Conservation (phyloP, 2,797 vertebrate genomes). For the Corythornis leucogaster region DNA sequence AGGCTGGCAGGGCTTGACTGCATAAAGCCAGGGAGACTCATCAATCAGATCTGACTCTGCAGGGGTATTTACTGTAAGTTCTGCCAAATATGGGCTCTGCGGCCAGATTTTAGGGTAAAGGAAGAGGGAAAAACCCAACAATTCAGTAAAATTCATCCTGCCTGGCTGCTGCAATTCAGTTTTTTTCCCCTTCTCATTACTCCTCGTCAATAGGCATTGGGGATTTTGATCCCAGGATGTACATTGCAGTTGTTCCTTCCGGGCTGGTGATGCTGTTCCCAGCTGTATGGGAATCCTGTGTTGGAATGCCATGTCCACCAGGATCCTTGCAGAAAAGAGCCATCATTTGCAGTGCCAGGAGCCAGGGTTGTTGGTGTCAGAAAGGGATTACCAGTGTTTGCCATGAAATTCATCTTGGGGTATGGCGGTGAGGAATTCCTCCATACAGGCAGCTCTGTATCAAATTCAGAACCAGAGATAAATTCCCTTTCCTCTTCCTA, state of each 20-base stretch:
- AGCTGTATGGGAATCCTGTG: slow-evolving; percentile 67
- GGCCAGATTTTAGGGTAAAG: not conserved
- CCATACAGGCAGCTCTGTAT: not conserved
- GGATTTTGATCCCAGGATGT: not conserved
- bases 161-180: not conserved
- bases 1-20: not conserved
- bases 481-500: not conserved
- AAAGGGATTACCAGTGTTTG: slow-evolving; percentile 79
- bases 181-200: not conserved
- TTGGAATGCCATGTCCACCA: slow-evolving; percentile 67
- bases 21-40: not conserved
- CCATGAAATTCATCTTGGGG: slow-evolving; percentile 76
- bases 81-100: not conserved
- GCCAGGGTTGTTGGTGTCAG: slow-evolving; percentile 69
- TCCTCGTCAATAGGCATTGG: not conserved
- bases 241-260: not conserved
- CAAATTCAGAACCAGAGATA: not conserved
- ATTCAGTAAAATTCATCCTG: not conserved
- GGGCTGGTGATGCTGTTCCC: not conserved
- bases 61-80: not conserved
- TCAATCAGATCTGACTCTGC: not conserved
- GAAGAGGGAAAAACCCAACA: not conserved
- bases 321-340: slow-evolving; percentile 72
- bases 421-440: slow-evolving; percentile 73
- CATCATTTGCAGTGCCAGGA: slow-evolving; percentile 65